Percentiles rank a stretch among this genome's conserved stretches.
Evolutionary conservation across 2,113 vertebrate genomes (phyloP).

Genomic region (Xenopus borealis): DNA sequence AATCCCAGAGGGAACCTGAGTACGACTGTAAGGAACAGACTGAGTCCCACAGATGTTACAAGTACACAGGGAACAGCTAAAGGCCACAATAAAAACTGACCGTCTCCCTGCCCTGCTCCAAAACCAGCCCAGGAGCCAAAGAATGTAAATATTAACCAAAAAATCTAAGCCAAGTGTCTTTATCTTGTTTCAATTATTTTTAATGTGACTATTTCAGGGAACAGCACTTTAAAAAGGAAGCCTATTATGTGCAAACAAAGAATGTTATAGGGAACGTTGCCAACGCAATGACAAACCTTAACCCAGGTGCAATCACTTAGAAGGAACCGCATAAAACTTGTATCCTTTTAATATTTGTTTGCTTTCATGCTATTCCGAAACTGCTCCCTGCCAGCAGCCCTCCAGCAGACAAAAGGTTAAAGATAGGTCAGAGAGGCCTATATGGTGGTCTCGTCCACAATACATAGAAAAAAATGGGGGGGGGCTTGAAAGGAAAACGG

Average conservation of each 20-base stretch:
- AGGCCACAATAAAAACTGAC: no score
- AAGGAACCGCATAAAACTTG: conserved; percentile 24
- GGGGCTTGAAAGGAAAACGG: background rate
- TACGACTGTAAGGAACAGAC: no score
- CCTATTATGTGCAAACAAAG: conserved; percentile 11
- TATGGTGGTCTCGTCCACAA: conserved; percentile 26
- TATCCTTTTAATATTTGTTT: conserved; percentile 19
- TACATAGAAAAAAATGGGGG: background rate
- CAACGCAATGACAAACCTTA: conserved; percentile 19
- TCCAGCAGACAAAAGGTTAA: conserved; percentile 34
- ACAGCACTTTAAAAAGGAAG: conserved; percentile 12
- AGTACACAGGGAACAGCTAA: no score
- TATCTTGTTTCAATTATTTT: conserved; percentile 52
- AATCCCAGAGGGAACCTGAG: no score
- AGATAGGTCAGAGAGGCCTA: conserved; percentile 17
- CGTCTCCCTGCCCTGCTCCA: no score
- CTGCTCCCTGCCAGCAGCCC: background rate
- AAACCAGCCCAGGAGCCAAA: no score
- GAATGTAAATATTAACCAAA: no score
- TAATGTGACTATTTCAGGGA: no score
- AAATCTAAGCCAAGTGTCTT: no score
- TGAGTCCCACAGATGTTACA: no score
- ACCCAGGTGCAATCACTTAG: conserved; percentile 36
- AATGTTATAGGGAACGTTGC: conserved; percentile 26
- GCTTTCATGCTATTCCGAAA: conserved; percentile 34